Conservation (phyloP, 2,797 vertebrate species). For the Moxostoma hubbsi region DNA sequence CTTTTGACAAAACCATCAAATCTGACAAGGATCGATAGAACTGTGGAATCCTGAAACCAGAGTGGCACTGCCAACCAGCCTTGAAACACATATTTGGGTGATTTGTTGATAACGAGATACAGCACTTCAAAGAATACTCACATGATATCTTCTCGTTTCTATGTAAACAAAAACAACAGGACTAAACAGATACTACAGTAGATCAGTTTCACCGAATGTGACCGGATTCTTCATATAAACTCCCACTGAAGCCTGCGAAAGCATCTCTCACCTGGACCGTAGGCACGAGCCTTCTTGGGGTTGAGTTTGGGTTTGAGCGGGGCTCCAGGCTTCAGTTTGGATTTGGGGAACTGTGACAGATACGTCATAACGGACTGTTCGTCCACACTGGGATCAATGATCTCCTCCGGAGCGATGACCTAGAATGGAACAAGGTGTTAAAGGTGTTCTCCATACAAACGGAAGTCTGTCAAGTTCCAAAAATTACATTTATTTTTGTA, state of each 20-base stretch:
- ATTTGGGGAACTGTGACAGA: slow-evolving; percentile 97
- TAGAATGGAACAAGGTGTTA: slow-evolving; percentile 56
- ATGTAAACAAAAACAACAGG: slow-evolving; percentile 3
- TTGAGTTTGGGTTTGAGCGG: slow-evolving; percentile 97
- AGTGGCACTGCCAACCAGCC: neutral
- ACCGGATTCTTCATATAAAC: neutral
- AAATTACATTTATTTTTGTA: too few relatives aligned
- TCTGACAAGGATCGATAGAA: neutral
- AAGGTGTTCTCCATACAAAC: neutral
- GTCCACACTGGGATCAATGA: slow-evolving; percentile 92
- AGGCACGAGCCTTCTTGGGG: slow-evolving; percentile 96
- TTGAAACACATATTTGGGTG: neutral
- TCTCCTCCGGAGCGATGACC: slow-evolving; percentile 98
- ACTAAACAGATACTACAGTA: neutral
- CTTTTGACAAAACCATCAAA: neutral
- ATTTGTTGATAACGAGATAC: neutral
- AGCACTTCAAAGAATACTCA: neutral
- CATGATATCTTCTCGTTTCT: neutral
- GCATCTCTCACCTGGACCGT: slow-evolving; percentile 85
- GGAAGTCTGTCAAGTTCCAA: too few relatives aligned
- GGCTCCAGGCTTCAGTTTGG: slow-evolving; percentile 95
- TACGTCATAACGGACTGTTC: slow-evolving; percentile 99
- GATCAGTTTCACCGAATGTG: neutral
- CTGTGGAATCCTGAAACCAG: neutral
- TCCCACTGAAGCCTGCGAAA: neutral